Conservation (phyloP, 2,888 invertebrate species). For the Phortica okadai region DNA sequence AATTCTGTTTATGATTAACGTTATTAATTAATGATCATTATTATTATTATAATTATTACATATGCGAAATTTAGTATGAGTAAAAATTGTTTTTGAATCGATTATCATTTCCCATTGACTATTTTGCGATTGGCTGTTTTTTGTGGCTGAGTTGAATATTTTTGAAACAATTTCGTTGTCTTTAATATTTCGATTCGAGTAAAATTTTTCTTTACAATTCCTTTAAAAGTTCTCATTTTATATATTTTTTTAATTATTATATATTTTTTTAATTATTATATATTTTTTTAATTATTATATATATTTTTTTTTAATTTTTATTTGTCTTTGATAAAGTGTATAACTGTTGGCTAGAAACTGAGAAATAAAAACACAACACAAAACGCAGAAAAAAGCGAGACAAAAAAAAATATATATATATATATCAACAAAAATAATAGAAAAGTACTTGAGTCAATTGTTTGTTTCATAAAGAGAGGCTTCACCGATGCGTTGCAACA, state of each 20-base stretch:
- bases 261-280: slow-evolving; percentile 34
- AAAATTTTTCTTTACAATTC: slow-evolving; percentile 41
- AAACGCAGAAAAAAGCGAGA: neutral
- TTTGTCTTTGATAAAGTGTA: slow-evolving; percentile 5
- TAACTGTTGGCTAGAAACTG: too few relatives aligned
- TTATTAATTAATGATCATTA: slow-evolving; percentile 34
- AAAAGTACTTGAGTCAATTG: neutral
- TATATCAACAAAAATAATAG: slow-evolving; percentile 28
- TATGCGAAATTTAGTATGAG: slow-evolving; percentile 5
- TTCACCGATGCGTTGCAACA: slow-evolving; percentile 57
- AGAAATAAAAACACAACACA: too few relatives aligned
- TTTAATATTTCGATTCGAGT: slow-evolving; percentile 32
- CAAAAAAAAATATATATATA: slow-evolving; percentile 34
- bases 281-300: slow-evolving; percentile 37
- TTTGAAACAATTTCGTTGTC: slow-evolving; percentile 24
- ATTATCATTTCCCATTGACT: slow-evolving; percentile 45
- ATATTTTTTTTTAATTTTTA: neutral
- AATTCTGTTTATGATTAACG: slow-evolving; percentile 37
- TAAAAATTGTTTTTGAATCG: slow-evolving; percentile 25
- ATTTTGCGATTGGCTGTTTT: slow-evolving; percentile 69
- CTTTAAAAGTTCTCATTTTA: slow-evolving; percentile 41
- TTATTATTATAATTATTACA: slow-evolving; percentile 11
- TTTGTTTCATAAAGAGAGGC: slow-evolving; percentile 55
- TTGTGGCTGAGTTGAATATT: slow-evolving; percentile 42
- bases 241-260: slow-evolving; percentile 39